A percentile compares a stretch with the other conserved stretches of the same genome.
These are phyloP conservation scores for Pyrocoelia pectoralis DNA, from an alignment of 2,888 invertebrate genomes.

Conservation along the genomic window DNA sequence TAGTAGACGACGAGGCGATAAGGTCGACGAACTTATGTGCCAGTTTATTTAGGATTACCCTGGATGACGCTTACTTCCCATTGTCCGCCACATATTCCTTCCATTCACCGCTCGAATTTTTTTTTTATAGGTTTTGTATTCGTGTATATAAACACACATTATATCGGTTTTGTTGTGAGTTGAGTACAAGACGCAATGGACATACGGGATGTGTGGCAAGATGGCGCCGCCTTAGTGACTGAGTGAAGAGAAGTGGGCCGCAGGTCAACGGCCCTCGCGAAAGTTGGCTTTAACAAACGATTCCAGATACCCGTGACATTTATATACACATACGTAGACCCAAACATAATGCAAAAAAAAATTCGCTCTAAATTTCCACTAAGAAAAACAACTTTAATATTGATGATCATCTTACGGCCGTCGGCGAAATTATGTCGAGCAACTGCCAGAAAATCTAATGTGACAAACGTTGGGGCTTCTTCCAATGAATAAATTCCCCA, in stretches of 20 bases:
- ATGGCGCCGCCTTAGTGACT: slow-evolving; percentile 57
- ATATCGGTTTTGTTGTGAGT: slow-evolving; percentile 14
- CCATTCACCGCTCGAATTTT: slow-evolving; percentile 9
- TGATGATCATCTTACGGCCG: no score
- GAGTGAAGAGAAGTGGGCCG: slow-evolving; percentile 56
- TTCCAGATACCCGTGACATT: slow-evolving; percentile 48
- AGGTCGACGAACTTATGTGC: slow-evolving; percentile 28
- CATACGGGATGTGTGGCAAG: slow-evolving; percentile 46
- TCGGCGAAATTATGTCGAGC: slow-evolving; percentile 22
- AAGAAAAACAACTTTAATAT: background rate
- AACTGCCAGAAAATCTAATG: background rate
- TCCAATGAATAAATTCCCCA: background rate
- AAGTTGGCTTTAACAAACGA: slow-evolving; percentile 47
- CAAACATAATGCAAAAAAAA: slow-evolving; percentile 9
- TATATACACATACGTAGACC: slow-evolving; percentile 30
- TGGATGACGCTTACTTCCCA: slow-evolving; percentile 21
- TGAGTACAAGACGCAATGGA: slow-evolving; percentile 25
- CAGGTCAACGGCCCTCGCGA: slow-evolving; percentile 53
- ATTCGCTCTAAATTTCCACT: background rate
- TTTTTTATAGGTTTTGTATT: background rate
- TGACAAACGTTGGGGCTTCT: background rate
- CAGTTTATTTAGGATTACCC: slow-evolving; percentile 30
- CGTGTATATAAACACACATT: background rate
- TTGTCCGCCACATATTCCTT: slow-evolving; percentile 10
- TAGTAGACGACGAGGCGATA: slow-evolving; percentile 10